A percentile compares a stretch with the other conserved stretches of the same genome.
Conservation (phyloP, 2,888 invertebrate genomes). For the Perizoma flavofasciatum region DNA sequence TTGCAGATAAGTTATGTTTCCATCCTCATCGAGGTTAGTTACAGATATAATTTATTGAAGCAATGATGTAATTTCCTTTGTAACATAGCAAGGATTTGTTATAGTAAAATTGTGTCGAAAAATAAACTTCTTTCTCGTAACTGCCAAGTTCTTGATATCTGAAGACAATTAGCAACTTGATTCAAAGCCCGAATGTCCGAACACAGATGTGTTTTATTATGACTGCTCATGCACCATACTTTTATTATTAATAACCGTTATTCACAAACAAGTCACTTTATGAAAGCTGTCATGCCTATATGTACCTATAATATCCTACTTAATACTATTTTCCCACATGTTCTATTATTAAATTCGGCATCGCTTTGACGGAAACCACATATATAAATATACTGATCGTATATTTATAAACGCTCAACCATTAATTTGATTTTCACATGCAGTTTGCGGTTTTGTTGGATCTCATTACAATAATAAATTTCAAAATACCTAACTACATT, state of each 20-base stretch:
- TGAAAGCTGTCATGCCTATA: constrained; percentile 40
- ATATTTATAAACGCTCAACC: constrained; percentile 56
- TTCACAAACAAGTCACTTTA: constrained; percentile 47
- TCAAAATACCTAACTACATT: constrained; percentile 31
- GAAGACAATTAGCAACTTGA: constrained; percentile 16
- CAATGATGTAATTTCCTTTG: too few relatives aligned
- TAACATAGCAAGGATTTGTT: too few relatives aligned
- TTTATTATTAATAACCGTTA: constrained; percentile 43
- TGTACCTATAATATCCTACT: constrained; percentile 7
- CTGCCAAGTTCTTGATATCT: neutral
- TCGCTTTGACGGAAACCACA: constrained; percentile 56
- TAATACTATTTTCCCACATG: constrained; percentile 32
- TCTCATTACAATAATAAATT: constrained; percentile 58
- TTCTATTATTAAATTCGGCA: constrained; percentile 41
- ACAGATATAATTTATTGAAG: neutral
- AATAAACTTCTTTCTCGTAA: constrained; percentile 1
- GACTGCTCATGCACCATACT: constrained; percentile 43
- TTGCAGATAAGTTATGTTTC: constrained; percentile 7
- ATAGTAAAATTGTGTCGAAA: neutral
- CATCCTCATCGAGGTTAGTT: neutral
- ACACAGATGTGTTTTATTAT: constrained; percentile 67
- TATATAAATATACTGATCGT: constrained; percentile 50
- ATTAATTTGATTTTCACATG: constrained; percentile 65
- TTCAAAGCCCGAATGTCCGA: constrained; percentile 19
- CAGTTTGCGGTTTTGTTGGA: constrained; percentile 56